A percentile compares a stretch with the other conserved stretches of the same genome.
Evolutionary conservation across 2,888 invertebrate species (phyloP).

Genomic region (Hyppa rectilinea): DNA sequence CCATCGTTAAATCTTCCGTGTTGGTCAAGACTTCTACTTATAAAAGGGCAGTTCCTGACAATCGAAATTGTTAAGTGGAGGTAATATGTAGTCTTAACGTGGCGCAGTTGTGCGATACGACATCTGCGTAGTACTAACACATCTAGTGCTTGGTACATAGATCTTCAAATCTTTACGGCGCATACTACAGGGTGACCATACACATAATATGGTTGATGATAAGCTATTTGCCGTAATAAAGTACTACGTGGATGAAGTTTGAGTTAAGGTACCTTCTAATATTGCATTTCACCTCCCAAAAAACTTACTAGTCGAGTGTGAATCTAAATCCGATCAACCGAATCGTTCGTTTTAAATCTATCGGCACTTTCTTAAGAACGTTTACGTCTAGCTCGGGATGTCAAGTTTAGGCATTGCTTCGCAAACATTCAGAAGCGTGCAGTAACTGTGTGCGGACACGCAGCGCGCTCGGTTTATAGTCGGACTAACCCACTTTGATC

Average conservation of each 20-base stretch:
- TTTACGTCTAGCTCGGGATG: no score
- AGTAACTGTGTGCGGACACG: no score
- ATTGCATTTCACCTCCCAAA: slow-evolving; percentile 73
- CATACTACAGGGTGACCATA: not conserved
- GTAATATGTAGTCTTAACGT: slow-evolving; percentile 34
- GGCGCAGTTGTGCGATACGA: slow-evolving; percentile 15
- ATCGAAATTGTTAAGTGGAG: slow-evolving; percentile 43
- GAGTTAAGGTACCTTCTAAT: slow-evolving; percentile 48
- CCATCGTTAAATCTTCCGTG: slow-evolving; percentile 35
- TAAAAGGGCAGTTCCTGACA: slow-evolving; percentile 24
- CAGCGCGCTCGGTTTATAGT: no score
- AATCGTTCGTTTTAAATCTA: slow-evolving; percentile 69
- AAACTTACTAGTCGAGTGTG: slow-evolving; percentile 86
- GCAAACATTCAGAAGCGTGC: no score
- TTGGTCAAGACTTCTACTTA: slow-evolving; percentile 36
- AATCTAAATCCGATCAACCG: slow-evolving; percentile 81
- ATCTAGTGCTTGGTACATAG: no score
- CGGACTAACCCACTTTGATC: no score
- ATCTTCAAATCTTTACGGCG: not conserved
- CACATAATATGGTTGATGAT: not conserved
- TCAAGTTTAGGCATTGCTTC: no score
- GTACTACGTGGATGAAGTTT: slow-evolving; percentile 26
- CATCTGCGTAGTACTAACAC: slow-evolving; percentile 3
- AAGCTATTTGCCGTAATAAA: not conserved
- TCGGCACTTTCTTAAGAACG: no score